These are phyloP conservation scores for Lutjanus campechanus DNA, from an alignment of 2,797 vertebrate genomes.

Conservation along the genomic window DNA sequence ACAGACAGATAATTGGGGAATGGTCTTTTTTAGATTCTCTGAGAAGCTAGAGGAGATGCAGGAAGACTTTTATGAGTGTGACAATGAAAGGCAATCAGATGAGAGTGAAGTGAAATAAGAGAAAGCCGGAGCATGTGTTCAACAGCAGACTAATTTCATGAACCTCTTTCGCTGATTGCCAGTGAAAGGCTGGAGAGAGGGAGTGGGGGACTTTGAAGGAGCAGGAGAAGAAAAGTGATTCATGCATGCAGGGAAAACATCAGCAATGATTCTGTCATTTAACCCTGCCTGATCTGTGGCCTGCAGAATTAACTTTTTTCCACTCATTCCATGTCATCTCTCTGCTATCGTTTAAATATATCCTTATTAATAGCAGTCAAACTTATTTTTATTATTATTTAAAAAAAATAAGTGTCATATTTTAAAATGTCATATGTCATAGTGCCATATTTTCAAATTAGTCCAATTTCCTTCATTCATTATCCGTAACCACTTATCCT, in stretches of 20 bases:
- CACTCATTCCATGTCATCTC: background rate
- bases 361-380: background rate
- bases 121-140: slow-evolving; percentile 66
- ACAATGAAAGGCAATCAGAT: slow-evolving; percentile 76
- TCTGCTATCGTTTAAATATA: background rate
- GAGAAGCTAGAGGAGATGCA: slow-evolving; percentile 55
- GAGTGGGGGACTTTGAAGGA: slow-evolving; percentile 39
- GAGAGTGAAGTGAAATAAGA: slow-evolving; percentile 70
- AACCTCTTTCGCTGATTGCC: slow-evolving; percentile 68
- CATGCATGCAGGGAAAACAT: slow-evolving; percentile 40
- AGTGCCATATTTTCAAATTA: too few species aligned
- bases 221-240: slow-evolving; percentile 25
- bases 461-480: too few species aligned
- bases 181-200: slow-evolving; percentile 33
- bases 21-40: slow-evolving; percentile 65
- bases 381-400: too few species aligned
- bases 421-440: too few species aligned
- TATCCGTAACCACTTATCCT: too few species aligned
- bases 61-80: slow-evolving; percentile 70
- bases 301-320: background rate
- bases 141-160: slow-evolving; percentile 71
- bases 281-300: slow-evolving; percentile 15
- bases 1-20: slow-evolving; percentile 59
- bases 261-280: slow-evolving; percentile 27
- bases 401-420: too few species aligned